phyloP scores from a whole-genome alignment of 2,113 vertebrate genomes.

The Vimba vimba region DNA sequence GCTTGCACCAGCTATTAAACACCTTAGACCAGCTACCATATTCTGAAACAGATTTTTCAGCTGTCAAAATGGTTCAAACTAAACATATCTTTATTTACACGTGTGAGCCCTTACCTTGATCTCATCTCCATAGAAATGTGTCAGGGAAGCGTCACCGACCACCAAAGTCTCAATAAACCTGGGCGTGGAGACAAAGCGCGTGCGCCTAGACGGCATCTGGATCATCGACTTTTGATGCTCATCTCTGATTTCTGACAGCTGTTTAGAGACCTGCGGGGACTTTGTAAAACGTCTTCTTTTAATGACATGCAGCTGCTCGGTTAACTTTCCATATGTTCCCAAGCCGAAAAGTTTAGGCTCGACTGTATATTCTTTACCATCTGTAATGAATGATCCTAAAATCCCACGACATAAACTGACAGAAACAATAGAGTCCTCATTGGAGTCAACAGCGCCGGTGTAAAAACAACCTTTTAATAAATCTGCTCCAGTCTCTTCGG shows the following conservation, averaged over 20 bases:
- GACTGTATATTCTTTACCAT: conserved; percentile 77
- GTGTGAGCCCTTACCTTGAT: conserved; percentile 75
- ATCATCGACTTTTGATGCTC: neutral
- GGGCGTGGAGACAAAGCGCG: conserved; percentile 79
- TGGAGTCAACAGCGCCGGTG: conserved; percentile 73
- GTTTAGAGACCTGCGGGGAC: neutral
- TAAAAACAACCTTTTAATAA: conserved; percentile 76
- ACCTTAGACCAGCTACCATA: neutral
- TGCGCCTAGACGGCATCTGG: neutral
- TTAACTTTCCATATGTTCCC: conserved; percentile 13
- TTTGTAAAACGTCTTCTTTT: conserved; percentile 49
- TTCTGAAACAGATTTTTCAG: neutral
- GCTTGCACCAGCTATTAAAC: neutral
- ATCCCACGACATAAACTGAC: conserved; percentile 81
- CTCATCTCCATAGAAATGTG: conserved; percentile 77
- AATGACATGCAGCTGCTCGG: conserved; percentile 57
- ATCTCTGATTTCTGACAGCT: conserved; percentile 21
- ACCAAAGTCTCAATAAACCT: conserved; percentile 85
- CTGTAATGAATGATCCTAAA: conserved; percentile 75
- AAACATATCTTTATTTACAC: too few species aligned
- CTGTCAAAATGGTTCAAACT: neutral
- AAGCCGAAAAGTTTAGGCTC: conserved; percentile 64
- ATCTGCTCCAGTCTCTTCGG: conserved; percentile 35
- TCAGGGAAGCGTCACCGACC: conserved; percentile 83
- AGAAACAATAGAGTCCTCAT: conserved; percentile 71